Percentiles rank a stretch among this genome's conserved stretches.
Evolutionary conservation across 1,140 invertebrate species (phyloP).

Genomic region (Sitophilus oryzae): DNA sequence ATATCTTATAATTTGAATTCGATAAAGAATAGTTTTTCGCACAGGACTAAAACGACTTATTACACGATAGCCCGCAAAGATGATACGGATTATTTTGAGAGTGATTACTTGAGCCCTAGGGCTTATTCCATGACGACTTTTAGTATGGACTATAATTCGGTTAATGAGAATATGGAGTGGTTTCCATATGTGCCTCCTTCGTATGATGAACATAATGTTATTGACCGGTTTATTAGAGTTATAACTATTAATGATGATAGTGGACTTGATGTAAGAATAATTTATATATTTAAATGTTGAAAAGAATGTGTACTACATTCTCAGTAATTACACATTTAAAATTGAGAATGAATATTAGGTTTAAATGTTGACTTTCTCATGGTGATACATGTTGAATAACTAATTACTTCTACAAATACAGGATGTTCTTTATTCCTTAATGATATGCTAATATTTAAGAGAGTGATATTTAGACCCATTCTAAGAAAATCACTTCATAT

Average conservation of each 20-base stretch:
- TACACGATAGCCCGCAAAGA: constrained; percentile 36
- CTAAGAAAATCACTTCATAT: no score
- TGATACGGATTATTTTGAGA: constrained; percentile 37
- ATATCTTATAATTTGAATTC: constrained; percentile 38
- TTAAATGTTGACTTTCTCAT: no score
- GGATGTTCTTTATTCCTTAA: no score
- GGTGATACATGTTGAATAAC: no score
- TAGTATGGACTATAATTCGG: constrained; percentile 43
- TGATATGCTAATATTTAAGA: no score
- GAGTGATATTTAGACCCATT: no score
- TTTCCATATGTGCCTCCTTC: constrained; percentile 40
- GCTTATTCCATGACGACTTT: constrained; percentile 40
- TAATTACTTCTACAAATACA: no score
- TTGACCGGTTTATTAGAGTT: constrained; percentile 62
- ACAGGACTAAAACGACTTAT: constrained; percentile 40
- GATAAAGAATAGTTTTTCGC: constrained; percentile 38
- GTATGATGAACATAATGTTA: constrained; percentile 52
- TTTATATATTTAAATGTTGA: no score
- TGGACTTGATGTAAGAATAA: constrained; percentile 41
- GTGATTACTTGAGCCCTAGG: constrained; percentile 41
- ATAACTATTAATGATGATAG: constrained; percentile 50
- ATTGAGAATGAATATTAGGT: no score
- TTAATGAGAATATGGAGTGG: constrained; percentile 46
- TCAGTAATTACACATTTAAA: no score
- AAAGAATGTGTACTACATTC: no score